Evolutionary conservation across 37 sponge, comb jelly and placozoan genomes (phyloP).

Genomic region (Spongilla lacustris): DNA sequence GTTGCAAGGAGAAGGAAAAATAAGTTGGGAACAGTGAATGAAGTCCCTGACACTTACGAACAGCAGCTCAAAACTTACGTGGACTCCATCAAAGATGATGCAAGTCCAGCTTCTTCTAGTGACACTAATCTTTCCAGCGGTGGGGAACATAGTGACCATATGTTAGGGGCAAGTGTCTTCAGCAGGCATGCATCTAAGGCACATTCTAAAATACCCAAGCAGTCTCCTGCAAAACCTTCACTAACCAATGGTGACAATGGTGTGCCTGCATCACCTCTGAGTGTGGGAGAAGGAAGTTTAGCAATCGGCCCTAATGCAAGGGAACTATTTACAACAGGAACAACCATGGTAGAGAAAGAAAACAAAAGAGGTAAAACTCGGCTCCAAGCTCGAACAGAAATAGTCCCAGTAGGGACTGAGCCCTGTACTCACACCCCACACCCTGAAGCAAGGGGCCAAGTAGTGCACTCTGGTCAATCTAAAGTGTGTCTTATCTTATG

Average conservation of each 20-base stretch:
- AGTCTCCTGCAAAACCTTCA: neutral
- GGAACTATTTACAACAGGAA: constrained; percentile 29
- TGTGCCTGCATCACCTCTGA: neutral
- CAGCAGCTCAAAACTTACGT: constrained; percentile 14
- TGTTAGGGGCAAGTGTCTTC: constrained; percentile 40
- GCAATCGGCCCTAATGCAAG: constrained; percentile 72
- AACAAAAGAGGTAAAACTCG: neutral
- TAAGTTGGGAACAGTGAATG: neutral
- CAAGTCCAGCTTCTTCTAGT: constrained; percentile 3
- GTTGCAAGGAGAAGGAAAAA: neutral
- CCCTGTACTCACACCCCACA: neutral
- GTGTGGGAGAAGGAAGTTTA: constrained; percentile 61
- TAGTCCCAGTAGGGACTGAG: neutral
- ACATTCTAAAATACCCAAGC: neutral
- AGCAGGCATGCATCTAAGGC: constrained; percentile 31
- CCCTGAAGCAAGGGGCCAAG: neutral
- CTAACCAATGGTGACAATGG: neutral
- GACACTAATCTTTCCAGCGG: neutral
- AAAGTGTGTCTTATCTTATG: neutral
- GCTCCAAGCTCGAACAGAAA: neutral
- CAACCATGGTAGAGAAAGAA: neutral
- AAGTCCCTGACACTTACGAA: constrained; percentile 4
- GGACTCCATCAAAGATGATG: neutral
- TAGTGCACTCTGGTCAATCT: neutral
- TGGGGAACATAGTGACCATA: constrained; percentile 7